These are phyloP conservation scores for Allophyes oxyacanthae DNA, from an alignment of 2,888 invertebrate species.

Conservation along the genomic window DNA sequence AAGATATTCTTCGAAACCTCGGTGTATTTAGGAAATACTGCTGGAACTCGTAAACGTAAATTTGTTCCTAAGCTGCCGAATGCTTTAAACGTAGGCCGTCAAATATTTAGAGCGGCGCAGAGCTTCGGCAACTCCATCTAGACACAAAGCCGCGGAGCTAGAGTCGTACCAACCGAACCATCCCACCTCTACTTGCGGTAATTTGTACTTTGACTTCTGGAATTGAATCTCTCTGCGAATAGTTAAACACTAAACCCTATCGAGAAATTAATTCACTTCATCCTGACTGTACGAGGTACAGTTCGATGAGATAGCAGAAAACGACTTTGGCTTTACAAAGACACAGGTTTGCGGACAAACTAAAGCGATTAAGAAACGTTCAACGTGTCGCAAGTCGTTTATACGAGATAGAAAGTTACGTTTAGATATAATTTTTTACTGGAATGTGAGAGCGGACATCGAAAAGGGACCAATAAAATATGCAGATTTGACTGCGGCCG, in stretches of 20 bases:
- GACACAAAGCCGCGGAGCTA: conserved; percentile 64
- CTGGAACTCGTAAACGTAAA: conserved; percentile 72
- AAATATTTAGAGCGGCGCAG: conserved; percentile 66
- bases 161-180: conserved; percentile 50
- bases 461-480: conserved; percentile 87
- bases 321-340: conserved; percentile 48
- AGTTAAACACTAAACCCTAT: conserved; percentile 60
- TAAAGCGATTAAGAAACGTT: conserved; percentile 55
- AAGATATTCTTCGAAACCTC: conserved; percentile 66
- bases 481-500: conserved; percentile 88
- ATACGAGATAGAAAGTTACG: conserved; percentile 52
- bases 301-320: conserved; percentile 52
- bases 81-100: conserved; percentile 68
- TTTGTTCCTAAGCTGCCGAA: conserved; percentile 71
- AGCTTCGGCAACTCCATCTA: conserved; percentile 62
- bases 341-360: conserved; percentile 41
- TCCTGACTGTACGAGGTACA: conserved; percentile 55
- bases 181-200: conserved; percentile 65
- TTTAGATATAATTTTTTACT: conserved; percentile 68
- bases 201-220: conserved; percentile 70
- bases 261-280: conserved; percentile 67
- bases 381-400: conserved; percentile 48
- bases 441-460: conserved; percentile 76
- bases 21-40: conserved; percentile 67
- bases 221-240: conserved; percentile 67